These are phyloP conservation scores for Drosophila pruinosa DNA, from an alignment of 1,140 invertebrate genomes.

Conservation along the genomic window DNA sequence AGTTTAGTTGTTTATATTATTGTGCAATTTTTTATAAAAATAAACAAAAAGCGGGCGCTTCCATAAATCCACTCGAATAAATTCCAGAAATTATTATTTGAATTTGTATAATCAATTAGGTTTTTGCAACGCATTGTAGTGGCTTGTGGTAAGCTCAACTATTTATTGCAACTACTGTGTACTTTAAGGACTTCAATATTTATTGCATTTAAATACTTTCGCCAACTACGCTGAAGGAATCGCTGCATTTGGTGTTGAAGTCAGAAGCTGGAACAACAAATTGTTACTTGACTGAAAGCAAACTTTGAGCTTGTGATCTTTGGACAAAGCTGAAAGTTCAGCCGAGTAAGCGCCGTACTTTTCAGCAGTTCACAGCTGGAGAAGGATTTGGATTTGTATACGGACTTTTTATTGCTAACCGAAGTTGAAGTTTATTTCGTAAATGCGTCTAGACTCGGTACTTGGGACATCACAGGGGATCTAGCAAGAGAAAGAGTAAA, in stretches of 20 bases:
- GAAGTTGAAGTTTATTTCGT: conserved; percentile 38
- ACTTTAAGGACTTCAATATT: background rate
- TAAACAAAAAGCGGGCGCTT: conserved; percentile 24
- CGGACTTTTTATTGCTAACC: conserved; percentile 36
- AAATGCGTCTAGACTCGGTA: conserved; percentile 45
- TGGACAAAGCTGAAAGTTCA: conserved; percentile 16
- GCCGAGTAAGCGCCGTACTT: conserved; percentile 13
- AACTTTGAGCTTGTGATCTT: conserved; percentile 22
- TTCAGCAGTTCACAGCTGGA: conserved; percentile 36
- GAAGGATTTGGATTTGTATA: conserved; percentile 26
- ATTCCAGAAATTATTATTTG: conserved; percentile 1
- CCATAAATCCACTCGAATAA: conserved; percentile 8
- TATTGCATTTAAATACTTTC: background rate
- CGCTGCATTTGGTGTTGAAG: background rate
- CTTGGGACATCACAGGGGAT: background rate
- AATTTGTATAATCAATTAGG: background rate
- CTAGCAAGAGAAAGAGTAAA: background rate
- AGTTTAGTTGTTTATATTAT: conserved; percentile 41
- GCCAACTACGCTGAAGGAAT: background rate
- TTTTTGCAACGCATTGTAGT: background rate
- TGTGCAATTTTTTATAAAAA: conserved; percentile 35
- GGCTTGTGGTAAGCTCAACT: background rate
- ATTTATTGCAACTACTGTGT: background rate
- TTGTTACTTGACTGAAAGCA: conserved; percentile 8
- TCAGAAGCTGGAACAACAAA: conserved; percentile 5